Conservation (phyloP, 2,113 vertebrate genomes). For the Hipposideros armiger region DNA sequence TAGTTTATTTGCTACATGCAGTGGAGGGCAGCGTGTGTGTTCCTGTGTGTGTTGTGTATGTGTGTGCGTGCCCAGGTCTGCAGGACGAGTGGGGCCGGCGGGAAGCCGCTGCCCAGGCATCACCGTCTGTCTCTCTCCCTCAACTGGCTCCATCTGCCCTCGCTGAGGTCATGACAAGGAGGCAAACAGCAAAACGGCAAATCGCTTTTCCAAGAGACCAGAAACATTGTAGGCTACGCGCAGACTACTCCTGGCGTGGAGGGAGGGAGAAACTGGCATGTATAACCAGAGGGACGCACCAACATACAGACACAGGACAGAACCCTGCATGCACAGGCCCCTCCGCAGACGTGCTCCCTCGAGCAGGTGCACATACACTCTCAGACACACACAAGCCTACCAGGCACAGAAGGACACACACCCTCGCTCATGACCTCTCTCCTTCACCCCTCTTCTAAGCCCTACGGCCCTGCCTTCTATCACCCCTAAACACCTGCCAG, state of each 20-base stretch:
- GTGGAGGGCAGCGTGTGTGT: neutral
- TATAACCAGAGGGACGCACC: neutral
- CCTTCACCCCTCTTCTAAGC: neutral
- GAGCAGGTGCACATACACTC: slow-evolving; percentile 37
- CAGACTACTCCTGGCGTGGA: neutral
- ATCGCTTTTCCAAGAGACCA: neutral
- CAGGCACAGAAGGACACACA: neutral
- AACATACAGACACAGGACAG: neutral
- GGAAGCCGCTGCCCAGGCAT: slow-evolving; percentile 57
- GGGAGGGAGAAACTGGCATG: neutral
- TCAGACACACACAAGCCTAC: neutral
- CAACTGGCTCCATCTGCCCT: slow-evolving; percentile 73
- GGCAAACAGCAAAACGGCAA: slow-evolving; percentile 64
- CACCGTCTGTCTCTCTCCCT: slow-evolving; percentile 68
- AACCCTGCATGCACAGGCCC: neutral
- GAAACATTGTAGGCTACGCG: neutral
- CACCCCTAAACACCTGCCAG: slow-evolving; percentile 50
- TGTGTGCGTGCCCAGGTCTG: neutral
- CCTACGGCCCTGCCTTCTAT: neutral
- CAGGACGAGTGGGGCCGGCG: neutral
- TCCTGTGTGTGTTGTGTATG: neutral
- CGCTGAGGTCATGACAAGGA: slow-evolving; percentile 62
- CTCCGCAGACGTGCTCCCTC: neutral
- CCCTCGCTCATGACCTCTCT: neutral
- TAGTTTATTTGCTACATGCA: slow-evolving; percentile 22